These are phyloP conservation scores for Trichomalopsis sarcophagae DNA, from an alignment of 1,140 invertebrate species.

Conservation along the genomic window DNA sequence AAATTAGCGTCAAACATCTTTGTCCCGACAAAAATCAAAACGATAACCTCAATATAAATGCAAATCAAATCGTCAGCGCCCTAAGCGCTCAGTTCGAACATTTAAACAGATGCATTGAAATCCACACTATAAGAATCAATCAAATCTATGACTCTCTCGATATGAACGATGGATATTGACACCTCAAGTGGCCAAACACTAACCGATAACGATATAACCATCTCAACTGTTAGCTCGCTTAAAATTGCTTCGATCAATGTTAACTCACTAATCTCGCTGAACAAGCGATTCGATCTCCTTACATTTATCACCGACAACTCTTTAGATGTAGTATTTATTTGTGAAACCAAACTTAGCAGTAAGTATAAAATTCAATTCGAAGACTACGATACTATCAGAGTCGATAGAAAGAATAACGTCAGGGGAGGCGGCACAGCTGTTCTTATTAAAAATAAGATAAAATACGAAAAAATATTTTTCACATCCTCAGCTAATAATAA, in stretches of 20 bases:
- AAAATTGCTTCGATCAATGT: slow-evolving; percentile 48
- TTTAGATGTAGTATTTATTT: slow-evolving; percentile 49
- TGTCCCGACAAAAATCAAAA: no score
- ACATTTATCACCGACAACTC: slow-evolving; percentile 24
- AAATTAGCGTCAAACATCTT: no score
- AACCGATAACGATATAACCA: no score
- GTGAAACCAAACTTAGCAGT: slow-evolving; percentile 53
- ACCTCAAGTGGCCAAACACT: no score
- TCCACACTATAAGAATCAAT: not conserved
- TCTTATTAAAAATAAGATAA: slow-evolving; percentile 45
- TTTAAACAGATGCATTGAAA: no score
- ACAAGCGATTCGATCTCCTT: slow-evolving; percentile 44
- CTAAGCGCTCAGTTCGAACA: no score
- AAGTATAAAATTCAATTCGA: slow-evolving; percentile 40
- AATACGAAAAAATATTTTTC: no score
- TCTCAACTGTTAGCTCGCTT: not conserved
- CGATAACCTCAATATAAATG: no score
- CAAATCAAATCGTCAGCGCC: no score
- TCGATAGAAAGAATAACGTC: slow-evolving; percentile 14
- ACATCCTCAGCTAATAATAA: no score
- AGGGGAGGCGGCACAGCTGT: slow-evolving; percentile 53
- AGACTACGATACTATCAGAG: slow-evolving; percentile 53
- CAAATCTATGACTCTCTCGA: not conserved
- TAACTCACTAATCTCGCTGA: slow-evolving; percentile 50
- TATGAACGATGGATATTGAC: no score